Conservation (phyloP, 1,140 invertebrate genomes). For the Odontomachus brunneus region DNA sequence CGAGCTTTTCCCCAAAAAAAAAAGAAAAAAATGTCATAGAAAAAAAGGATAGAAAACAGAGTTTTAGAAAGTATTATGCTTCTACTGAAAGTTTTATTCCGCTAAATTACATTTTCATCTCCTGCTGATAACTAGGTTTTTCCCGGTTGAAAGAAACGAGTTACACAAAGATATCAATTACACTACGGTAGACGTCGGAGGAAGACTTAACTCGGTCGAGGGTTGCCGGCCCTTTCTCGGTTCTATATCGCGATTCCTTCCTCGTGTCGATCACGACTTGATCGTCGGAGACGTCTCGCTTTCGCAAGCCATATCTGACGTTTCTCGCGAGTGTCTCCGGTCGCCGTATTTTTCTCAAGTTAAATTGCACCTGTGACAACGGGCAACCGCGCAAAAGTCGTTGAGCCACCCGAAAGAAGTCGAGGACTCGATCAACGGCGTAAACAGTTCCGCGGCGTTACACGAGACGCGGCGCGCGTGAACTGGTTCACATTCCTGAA, state of each 20-base stretch:
- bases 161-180: conserved; percentile 29
- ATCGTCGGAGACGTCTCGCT: too few relatives aligned
- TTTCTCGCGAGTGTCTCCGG: too few relatives aligned
- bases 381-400: too few relatives aligned
- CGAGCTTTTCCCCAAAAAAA: conserved; percentile 8
- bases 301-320: too few relatives aligned
- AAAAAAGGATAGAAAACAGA: conserved; percentile 1
- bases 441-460: conserved; percentile 14
- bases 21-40: too few relatives aligned
- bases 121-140: conserved; percentile 40
- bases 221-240: too few relatives aligned
- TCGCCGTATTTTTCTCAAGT: too few relatives aligned
- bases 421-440: too few relatives aligned
- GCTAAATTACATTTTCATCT: conserved; percentile 55
- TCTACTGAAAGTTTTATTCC: conserved; percentile 42
- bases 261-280: too few relatives aligned
- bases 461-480: conserved; percentile 47
- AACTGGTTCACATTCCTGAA: conserved; percentile 63
- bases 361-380: too few relatives aligned
- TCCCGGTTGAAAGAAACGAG: conserved; percentile 34
- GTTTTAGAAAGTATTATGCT: conserved; percentile 49
- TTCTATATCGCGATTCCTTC: background rate
- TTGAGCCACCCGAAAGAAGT: conserved; percentile 7
- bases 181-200: conserved; percentile 11
- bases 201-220: conserved; percentile 19